Evolutionary conservation across 2,797 vertebrate genomes (phyloP).

Genomic region (Sorex maritimensis): DNA sequence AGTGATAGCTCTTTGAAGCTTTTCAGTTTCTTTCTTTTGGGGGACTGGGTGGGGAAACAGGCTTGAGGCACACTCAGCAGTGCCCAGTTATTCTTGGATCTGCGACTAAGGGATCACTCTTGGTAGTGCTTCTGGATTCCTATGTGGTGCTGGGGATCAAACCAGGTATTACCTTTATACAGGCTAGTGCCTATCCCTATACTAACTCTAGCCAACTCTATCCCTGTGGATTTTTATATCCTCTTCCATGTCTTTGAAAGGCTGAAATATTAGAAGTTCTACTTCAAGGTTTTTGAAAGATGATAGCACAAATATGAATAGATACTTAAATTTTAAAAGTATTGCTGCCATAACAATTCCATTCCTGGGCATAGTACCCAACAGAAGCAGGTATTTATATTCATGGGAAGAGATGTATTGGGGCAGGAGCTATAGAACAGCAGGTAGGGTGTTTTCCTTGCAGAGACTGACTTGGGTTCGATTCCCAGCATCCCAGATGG

Average conservation of each 20-base stretch:
- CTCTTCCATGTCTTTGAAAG: neutral
- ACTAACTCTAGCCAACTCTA: neutral
- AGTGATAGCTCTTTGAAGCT: neutral
- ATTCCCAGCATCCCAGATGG: neutral
- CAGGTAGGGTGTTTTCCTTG: neutral
- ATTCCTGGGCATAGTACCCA: slow-evolving; percentile 2
- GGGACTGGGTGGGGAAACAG: too few relatives aligned
- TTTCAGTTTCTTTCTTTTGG: slow-evolving; percentile 1
- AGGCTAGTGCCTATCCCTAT: neutral
- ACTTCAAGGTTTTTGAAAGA: slow-evolving; percentile 34
- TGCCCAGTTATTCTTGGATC: too few relatives aligned
- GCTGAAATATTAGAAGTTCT: slow-evolving; percentile 41
- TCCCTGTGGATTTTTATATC: neutral
- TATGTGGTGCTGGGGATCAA: neutral
- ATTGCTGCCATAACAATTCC: neutral
- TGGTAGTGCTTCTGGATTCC: too few relatives aligned
- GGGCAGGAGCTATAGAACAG: neutral
- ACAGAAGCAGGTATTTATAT: slow-evolving; percentile 46
- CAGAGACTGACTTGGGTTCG: neutral
- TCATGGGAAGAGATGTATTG: neutral
- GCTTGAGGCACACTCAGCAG: neutral
- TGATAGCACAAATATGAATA: slow-evolving; percentile 1
- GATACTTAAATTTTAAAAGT: slow-evolving; percentile 28
- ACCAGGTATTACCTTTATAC: neutral
- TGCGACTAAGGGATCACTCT: too few relatives aligned